Percentiles rank a stretch among this genome's conserved stretches.
These are phyloP conservation scores for Colostygia pectinataria DNA, from an alignment of 2,888 invertebrate species.

Conservation along the genomic window DNA sequence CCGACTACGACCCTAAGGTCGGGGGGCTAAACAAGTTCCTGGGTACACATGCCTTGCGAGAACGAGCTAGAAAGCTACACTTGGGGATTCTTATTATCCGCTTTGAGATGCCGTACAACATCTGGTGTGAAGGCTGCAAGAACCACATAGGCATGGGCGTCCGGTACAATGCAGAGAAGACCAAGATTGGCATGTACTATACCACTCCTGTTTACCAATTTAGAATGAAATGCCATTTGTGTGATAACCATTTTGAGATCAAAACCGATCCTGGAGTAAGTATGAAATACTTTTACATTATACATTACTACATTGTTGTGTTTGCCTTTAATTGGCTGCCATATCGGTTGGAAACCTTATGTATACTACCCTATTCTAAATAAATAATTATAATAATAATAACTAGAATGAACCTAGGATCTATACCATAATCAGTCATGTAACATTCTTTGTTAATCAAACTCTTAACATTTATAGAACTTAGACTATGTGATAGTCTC, in stretches of 20 bases:
- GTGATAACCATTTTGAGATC: conserved; percentile 98
- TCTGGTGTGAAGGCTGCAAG: conserved; percentile 99
- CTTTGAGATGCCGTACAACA: conserved; percentile 99
- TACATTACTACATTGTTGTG: neutral
- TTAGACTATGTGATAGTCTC: conserved; percentile 97
- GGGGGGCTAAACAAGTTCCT: conserved; percentile 97
- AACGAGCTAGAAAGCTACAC: conserved; percentile 97
- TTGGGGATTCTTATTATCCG: conserved; percentile 97
- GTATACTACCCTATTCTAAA: no score
- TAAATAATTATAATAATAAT: no score
- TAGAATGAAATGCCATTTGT: conserved; percentile 99
- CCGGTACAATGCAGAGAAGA: conserved; percentile 97
- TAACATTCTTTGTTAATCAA: neutral
- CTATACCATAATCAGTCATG: neutral
- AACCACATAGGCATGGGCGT: conserved; percentile 99
- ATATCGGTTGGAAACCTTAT: no score
- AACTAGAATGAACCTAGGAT: no score
- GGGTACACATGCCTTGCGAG: conserved; percentile 97
- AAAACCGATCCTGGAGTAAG: conserved; percentile 98
- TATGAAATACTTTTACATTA: conserved; percentile 27
- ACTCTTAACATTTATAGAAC: conserved; percentile 85
- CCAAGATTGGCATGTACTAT: conserved; percentile 98
- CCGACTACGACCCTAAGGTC: conserved; percentile 98
- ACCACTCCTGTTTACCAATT: conserved; percentile 99
- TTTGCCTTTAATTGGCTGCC: no score